Base-by-base conservation (phyloP, 2,888 invertebrate genomes). In the Dynastes maya region DNA sequence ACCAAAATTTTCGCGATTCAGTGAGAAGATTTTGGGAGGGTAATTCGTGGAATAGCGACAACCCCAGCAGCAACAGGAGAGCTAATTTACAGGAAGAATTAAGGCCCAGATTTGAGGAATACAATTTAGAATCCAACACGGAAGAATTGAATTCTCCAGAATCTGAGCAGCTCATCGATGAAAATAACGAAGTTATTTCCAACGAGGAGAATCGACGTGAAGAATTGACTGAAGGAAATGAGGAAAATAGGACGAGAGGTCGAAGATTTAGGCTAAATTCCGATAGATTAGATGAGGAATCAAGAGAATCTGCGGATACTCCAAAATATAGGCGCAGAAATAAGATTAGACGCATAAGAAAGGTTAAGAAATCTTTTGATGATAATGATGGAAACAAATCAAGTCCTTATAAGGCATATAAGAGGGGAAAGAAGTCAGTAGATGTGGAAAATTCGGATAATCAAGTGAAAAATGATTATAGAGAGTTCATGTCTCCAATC, bases 341-440 rank as follows among this genome's bases (percentile, higher is more conserved):
- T 16, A 68, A 70, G 8, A 58, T 58, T 4, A 51, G 75, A 37
- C 63, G 78, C 32, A 68, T 74, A 27, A 68, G 68, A 32, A 78
- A 78, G 32, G 78, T 78, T 2, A 78, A 78, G 64, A 78, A 78
- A 64, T 53, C 71, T 3, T 53, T 72, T 1, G 78, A 78, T 45
- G 49, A 55, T 53, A 9, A 16, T n/a, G 32, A 49, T 75, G 68
- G 11, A 32, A 51, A 13, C 13, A 68, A 51, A 68, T 63, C n/a
- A 3, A 64, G 80, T 79, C 68, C 86, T 4, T 84, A 86, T 76
- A 85, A 87, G 51, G 80, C 87, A 37, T 83, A 84, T 51, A 86
- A 85, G 77, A 83, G 85, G 29, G 84, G 86, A 78, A 86, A 87
- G 77, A 83, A 79, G 40, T 82, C 86, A 0, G 82, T 86, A 64